Evolutionary conservation across 2,888 invertebrate genomes (phyloP).

Genomic region (Philaethria dido): DNA sequence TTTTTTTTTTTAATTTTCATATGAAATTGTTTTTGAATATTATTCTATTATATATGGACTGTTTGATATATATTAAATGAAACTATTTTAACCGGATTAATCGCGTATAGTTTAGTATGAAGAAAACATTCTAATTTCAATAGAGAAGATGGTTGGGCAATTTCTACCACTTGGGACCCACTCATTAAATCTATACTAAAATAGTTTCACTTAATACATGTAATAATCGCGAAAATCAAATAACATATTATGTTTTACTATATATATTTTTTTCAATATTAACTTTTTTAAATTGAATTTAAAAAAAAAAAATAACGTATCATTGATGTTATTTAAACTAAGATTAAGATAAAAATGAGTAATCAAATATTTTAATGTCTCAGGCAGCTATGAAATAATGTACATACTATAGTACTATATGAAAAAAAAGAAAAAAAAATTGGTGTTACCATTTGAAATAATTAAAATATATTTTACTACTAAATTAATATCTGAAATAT

Average conservation of each 20-base stretch:
- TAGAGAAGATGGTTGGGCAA: too few relatives aligned
- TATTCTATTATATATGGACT: neutral
- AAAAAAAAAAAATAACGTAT: neutral
- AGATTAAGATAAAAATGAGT: neutral
- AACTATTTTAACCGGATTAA: too few relatives aligned
- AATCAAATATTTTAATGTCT: conserved; percentile 1
- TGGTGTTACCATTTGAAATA: conserved; percentile 16
- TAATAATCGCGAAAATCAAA: too few relatives aligned
- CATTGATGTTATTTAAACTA: conserved; percentile 7
- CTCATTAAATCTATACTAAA: too few relatives aligned
- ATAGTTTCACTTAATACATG: too few relatives aligned
- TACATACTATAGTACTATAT: conserved; percentile 7
- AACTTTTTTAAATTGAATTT: neutral
- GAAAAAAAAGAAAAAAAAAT: conserved; percentile 6
- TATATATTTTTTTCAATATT: neutral
- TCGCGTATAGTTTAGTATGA: too few relatives aligned
- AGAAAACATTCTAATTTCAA: too few relatives aligned
- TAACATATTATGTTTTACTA: neutral
- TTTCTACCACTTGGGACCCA: too few relatives aligned
- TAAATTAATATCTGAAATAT: neutral
- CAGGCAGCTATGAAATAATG: conserved; percentile 15
- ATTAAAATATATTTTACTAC: conserved; percentile 5
- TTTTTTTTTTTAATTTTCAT: too few relatives aligned
- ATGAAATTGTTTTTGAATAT: neutral
- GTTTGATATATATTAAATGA: too few relatives aligned